phyloP scores from a whole-genome alignment of 2,113 vertebrate genomes.

The Gobio gobio region DNA sequence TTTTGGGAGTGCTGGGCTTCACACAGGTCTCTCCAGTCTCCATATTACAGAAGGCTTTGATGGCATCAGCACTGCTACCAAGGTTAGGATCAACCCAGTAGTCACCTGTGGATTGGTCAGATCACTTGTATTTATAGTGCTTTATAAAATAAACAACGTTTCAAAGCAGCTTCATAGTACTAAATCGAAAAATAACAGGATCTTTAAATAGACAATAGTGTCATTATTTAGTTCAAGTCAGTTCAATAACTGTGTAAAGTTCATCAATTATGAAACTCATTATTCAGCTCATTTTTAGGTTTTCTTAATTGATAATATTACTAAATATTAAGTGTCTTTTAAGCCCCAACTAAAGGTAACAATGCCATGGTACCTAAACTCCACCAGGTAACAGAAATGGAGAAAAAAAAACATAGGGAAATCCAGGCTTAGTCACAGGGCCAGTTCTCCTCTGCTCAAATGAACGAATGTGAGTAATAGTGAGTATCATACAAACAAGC shows the following conservation, averaged over 20 bases:
- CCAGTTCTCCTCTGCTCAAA: background rate
- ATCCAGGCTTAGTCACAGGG: background rate
- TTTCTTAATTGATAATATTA: background rate
- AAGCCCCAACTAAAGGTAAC: background rate
- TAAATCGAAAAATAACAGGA: too few species aligned
- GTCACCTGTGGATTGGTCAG: conserved; percentile 77
- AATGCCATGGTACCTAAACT: background rate
- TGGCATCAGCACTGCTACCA: conserved; percentile 91
- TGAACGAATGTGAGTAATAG: background rate
- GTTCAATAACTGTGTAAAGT: background rate
- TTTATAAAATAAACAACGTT: too few species aligned
- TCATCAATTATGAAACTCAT: background rate
- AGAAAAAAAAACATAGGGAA: background rate
- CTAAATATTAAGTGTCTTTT: background rate
- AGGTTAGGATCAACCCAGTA: conserved; percentile 99
- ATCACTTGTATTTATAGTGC: background rate
- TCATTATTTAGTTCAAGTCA: too few species aligned
- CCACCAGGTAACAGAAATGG: background rate
- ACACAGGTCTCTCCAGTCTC: conserved; percentile 94
- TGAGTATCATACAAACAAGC: background rate
- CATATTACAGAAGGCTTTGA: conserved; percentile 99
- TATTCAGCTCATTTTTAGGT: too few species aligned
- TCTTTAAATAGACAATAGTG: too few species aligned
- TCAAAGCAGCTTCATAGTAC: too few species aligned
- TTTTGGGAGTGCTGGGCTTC: conserved; percentile 84